These are phyloP conservation scores for Hirtodrosophila trivittata DNA, from an alignment of 2,888 invertebrate genomes.

Conservation along the genomic window DNA sequence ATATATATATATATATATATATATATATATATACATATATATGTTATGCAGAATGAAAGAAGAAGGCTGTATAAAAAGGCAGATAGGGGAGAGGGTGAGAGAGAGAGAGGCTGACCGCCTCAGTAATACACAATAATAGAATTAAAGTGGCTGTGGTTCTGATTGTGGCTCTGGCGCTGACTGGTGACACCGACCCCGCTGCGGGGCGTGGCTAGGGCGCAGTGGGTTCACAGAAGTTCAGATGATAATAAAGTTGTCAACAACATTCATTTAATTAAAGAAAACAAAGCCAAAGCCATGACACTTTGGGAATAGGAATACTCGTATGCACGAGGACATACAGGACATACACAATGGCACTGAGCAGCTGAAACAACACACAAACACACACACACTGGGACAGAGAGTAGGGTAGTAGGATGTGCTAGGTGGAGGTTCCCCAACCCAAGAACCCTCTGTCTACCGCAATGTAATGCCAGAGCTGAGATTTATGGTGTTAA, in stretches of 20 bases:
- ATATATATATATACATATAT: slow-evolving; percentile 9
- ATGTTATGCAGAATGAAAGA: neutral
- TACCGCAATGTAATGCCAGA: slow-evolving; percentile 49
- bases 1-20: slow-evolving; percentile 15
- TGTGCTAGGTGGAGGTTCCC: slow-evolving; percentile 1
- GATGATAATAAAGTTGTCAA: slow-evolving; percentile 81
- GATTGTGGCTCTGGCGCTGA: slow-evolving; percentile 9
- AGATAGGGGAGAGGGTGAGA: neutral
- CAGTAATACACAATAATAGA: slow-evolving; percentile 74
- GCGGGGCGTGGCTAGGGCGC: slow-evolving; percentile 9
- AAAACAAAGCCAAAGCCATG: slow-evolving; percentile 71
- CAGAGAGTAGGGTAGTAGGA: neutral
- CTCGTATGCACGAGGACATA: slow-evolving; percentile 29
- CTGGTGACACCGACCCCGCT: slow-evolving; percentile 5
- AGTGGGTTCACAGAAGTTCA: slow-evolving; percentile 66
- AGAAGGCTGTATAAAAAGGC: neutral
- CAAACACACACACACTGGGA: neutral
- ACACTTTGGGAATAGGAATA: slow-evolving; percentile 68
- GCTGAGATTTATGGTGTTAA: slow-evolving; percentile 70
- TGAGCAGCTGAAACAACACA: slow-evolving; percentile 17
- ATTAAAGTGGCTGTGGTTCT: slow-evolving; percentile 65
- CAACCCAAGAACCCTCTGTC: slow-evolving; percentile 16
- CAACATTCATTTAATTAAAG: slow-evolving; percentile 82
- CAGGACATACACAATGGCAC: slow-evolving; percentile 2
- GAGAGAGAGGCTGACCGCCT: slow-evolving; percentile 17